phyloP scores from a whole-genome alignment of 2,888 invertebrate genomes.

The Craniophora ligustri region DNA sequence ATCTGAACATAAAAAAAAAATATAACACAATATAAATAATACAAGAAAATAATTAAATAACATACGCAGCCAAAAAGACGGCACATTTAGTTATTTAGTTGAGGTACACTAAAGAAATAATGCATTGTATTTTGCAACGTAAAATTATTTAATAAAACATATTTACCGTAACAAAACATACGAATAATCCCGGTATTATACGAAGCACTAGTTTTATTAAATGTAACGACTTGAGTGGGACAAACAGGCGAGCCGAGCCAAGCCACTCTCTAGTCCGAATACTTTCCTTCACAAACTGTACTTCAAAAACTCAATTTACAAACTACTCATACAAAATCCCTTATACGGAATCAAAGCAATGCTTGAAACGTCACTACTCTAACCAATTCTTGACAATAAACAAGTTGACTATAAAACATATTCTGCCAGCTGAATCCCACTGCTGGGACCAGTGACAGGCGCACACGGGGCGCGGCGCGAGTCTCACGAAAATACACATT shows the following conservation, averaged over 20 bases:
- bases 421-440: conserved; percentile 67
- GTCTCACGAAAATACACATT: conserved; percentile 51
- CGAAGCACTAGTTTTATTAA: conserved; percentile 31
- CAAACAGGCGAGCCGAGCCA: conserved; percentile 24
- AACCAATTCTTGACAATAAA: conserved; percentile 75
- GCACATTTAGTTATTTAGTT: too few relatives aligned
- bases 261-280: conserved; percentile 32
- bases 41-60: too few relatives aligned
- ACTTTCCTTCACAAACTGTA: conserved; percentile 31
- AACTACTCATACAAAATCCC: conserved; percentile 53
- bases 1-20: too few relatives aligned
- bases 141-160: conserved; percentile 1
- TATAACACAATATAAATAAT: too few relatives aligned
- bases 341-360: conserved; percentile 61
- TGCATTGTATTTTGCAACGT: not conserved
- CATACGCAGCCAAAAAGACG: too few relatives aligned
- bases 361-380: conserved; percentile 59
- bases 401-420: conserved; percentile 72
- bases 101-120: not conserved
- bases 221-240: conserved; percentile 20
- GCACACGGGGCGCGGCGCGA: conserved; percentile 42
- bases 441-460: conserved; percentile 66
- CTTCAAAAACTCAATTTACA: conserved; percentile 53
- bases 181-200: conserved; percentile 3
- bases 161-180: conserved; percentile 17